Percentiles rank a stretch among this genome's conserved stretches.
Evolutionary conservation across 1,140 invertebrate genomes (phyloP).

Genomic region (Drosophila subpulchrella): DNA sequence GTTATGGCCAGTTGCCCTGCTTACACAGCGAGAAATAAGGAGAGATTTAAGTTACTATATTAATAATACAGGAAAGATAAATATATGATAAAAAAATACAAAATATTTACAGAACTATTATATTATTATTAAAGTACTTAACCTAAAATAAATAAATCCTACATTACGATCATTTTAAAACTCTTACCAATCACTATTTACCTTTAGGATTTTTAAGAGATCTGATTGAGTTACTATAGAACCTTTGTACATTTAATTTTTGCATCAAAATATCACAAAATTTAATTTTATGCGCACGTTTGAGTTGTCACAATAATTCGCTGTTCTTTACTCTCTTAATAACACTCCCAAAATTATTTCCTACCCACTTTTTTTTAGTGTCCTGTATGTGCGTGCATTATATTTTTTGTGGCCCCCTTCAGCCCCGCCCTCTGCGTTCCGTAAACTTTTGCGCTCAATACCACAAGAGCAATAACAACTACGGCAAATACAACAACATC

Average conservation of each 20-base stretch:
- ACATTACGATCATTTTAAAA: no score
- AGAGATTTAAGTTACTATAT: background rate
- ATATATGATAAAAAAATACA: no score
- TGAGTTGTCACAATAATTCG: background rate
- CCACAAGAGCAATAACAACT: slow-evolving; percentile 53
- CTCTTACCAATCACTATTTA: no score
- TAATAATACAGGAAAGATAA: no score
- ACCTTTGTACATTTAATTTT: no score
- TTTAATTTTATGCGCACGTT: background rate
- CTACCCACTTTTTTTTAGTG: background rate
- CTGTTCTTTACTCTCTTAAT: background rate
- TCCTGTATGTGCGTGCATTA: slow-evolving; percentile 48
- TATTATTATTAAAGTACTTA: no score
- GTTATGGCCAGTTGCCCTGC: slow-evolving; percentile 30
- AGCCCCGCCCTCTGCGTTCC: slow-evolving; percentile 37
- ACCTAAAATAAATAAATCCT: no score
- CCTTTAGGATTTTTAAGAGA: no score
- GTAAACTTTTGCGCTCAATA: slow-evolving; percentile 81
- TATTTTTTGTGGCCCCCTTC: slow-evolving; percentile 35
- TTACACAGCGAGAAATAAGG: slow-evolving; percentile 8
- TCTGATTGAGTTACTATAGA: no score
- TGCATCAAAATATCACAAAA: background rate
- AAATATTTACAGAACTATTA: no score
- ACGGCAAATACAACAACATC: slow-evolving; percentile 29
- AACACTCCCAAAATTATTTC: background rate